Base-by-base conservation (phyloP, 2,113 vertebrate species). In the Apteryx mantelli region DNA sequence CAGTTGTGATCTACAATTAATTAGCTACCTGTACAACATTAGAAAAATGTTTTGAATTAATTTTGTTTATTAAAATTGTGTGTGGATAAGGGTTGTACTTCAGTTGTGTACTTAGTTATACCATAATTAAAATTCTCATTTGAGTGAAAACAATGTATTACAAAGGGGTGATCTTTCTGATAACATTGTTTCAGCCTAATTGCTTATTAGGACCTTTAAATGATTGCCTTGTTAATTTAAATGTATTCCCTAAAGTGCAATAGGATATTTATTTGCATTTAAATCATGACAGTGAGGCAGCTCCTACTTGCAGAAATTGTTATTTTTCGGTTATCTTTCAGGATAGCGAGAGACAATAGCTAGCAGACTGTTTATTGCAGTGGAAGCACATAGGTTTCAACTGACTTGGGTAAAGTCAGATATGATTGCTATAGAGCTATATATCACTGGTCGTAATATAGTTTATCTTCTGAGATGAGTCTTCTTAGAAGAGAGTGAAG, bases 151-250 rank as follows among this genome's bases (percentile, higher is more conserved):
- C 61, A 48, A 1, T 3, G 4, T 81, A 64, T 94, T 90, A 75
- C 80, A 91, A 86, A 84, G 24, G 94, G 14, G 55, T 69, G 77
- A 82, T 95, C 58, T 78, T 84, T 91, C 69, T 86, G 80, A 84
- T 97, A 90, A 76, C 60, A 80, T 91, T 85, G 65, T 94, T 97
- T 96, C 93, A 93, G 61, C 76, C n/a, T 96, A 96, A 97, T 96
- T 97, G 81, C 74, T 94, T 93, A 48, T 96, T 94, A 89, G 66
- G 21, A 40, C 71, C 80, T 97, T 97, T 80, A 61, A 89, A 96
- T 84, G 46, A 86, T 81, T 93, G 53, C 34, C 56, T 86, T 89
- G 44, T 90, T 95, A 78, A 94, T 98, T 95, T 82, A 88, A 87
- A 84, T 86, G 15, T 63, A 92, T 95, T 86, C 91, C 56, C 87